Base-by-base conservation (phyloP, 2,113 vertebrate genomes). In the Siniperca chuatsi region DNA sequence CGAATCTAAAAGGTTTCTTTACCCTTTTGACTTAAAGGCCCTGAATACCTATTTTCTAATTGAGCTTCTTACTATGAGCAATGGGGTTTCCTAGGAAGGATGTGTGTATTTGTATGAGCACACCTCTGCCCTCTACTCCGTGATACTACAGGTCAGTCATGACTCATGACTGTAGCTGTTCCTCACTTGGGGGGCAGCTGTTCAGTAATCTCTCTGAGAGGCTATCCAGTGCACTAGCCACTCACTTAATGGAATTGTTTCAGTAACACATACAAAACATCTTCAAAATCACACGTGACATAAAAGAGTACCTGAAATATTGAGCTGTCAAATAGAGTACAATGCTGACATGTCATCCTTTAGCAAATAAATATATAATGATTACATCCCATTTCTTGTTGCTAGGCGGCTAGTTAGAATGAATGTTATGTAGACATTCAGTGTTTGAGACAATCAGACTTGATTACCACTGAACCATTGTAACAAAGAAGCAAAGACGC, bases 131-230 rank as follows among this genome's bases (percentile, higher is more conserved):
- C 86, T 64, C 72, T 23, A 11, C 71, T 90, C 73, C 61, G 42
- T 37, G 58, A 91, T 42, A 91, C 70, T 52, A 82, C 60, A 73
- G 89, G 82, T 92, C 87, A 89, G 89, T 91, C 90, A 89, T 83
- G 89, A 57, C 86, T 82, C 71, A 64, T 82, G 85, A 92, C 88
- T 66, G 54, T 75, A 83, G 87, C 88, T 18, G 89, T 89, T 78
- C 76, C 83, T 72, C 71, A 61, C 84, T 76, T 72, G 78, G 90
- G 85, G 87, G 85, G 71, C 89, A 95, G 93, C 93, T 93, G 90
- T 87, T 92, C 85, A 87, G 89, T 93, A 94, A 95, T 96, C 87
- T 92, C 78, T 91, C 90, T 94, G 92, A 95, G 83, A 95, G 94
- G 88, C 84, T 83, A 88, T 90, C 79, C 81, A 71, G 35, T 78